These are phyloP conservation scores for Ctenicera cuprea DNA, from an alignment of 2,888 invertebrate species.

Conservation along the genomic window DNA sequence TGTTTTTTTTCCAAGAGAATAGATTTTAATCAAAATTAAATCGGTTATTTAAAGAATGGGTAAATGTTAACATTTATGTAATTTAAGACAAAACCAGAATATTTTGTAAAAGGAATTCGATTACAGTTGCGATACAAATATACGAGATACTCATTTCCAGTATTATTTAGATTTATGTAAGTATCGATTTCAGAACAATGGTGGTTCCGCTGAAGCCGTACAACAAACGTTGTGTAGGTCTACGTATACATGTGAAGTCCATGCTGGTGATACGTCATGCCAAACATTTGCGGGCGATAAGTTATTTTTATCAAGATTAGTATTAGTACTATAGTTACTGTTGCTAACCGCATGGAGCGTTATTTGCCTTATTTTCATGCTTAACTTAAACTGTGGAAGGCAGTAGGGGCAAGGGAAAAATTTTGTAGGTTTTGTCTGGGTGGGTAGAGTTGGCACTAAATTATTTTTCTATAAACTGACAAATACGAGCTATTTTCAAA, in stretches of 20 bases:
- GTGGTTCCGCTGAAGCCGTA: slow-evolving; percentile 16
- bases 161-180: neutral
- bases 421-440: slow-evolving; percentile 1
- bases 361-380: slow-evolving; percentile 23
- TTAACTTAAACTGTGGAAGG: neutral
- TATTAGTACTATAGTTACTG: slow-evolving; percentile 31
- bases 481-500: too few relatives aligned
- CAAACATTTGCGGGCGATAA: slow-evolving; percentile 32
- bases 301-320: slow-evolving; percentile 40
- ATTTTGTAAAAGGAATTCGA: too few relatives aligned
- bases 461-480: too few relatives aligned
- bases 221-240: slow-evolving; percentile 12
- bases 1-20: too few relatives aligned
- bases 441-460: neutral
- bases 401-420: neutral
- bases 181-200: slow-evolving; percentile 24
- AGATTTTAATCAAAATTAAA: too few relatives aligned
- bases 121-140: neutral
- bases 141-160: neutral
- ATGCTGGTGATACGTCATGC: slow-evolving; percentile 33
- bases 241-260: slow-evolving; percentile 31
- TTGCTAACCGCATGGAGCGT: slow-evolving; percentile 34
- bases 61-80: too few relatives aligned
- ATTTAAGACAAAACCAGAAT: too few relatives aligned
- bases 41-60: too few relatives aligned